Conservation (phyloP, 2,797 vertebrate genomes). For the Echiichthys vipera region DNA sequence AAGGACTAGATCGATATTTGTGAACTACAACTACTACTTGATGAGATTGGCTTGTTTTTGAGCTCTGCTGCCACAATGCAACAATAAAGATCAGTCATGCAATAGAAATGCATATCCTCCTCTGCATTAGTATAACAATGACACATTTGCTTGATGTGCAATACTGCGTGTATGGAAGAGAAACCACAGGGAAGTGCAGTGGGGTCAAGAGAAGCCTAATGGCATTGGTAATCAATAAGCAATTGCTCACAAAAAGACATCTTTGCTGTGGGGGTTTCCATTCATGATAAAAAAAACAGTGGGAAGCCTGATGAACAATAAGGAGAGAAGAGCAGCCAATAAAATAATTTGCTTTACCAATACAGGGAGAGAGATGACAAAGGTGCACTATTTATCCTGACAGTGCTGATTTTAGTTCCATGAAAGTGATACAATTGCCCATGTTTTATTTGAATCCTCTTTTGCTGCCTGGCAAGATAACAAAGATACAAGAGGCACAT, state of each 20-base stretch:
- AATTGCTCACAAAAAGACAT: constrained; percentile 60
- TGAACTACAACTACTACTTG: neutral
- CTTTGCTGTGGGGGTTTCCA: constrained; percentile 18
- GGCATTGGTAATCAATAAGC: constrained; percentile 66
- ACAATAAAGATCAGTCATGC: constrained; percentile 28
- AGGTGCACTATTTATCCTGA: neutral
- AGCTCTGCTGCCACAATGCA: constrained; percentile 6
- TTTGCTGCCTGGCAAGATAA: neutral
- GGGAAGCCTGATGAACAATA: neutral
- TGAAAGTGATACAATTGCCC: constrained; percentile 14
- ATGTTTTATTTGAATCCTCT: neutral
- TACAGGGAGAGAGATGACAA: neutral
- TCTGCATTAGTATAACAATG: neutral
- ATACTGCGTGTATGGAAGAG: neutral
- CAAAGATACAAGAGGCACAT: neutral
- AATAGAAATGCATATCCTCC: neutral
- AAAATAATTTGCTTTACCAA: neutral
- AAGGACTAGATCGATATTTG: constrained; percentile 27
- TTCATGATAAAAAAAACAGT: constrained; percentile 20
- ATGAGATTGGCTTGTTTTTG: constrained; percentile 6
- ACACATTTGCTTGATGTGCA: constrained; percentile 12
- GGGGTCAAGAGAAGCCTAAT: constrained; percentile 29
- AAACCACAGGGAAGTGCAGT: neutral
- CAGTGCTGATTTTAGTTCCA: constrained; percentile 7
- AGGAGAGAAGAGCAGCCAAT: neutral